Conservation (phyloP, 2,888 invertebrate genomes). For the Alitta virens region DNA sequence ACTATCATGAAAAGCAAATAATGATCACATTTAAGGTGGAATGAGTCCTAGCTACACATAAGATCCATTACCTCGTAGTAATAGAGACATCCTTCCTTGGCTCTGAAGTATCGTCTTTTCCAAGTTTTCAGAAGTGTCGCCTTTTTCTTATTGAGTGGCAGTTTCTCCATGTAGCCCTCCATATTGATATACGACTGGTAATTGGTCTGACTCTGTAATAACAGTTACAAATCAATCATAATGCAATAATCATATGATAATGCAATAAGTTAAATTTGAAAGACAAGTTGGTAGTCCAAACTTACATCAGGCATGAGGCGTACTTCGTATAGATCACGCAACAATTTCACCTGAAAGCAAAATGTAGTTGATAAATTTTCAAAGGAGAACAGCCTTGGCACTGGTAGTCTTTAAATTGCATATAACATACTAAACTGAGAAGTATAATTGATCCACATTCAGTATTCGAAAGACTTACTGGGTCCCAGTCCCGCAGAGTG, state of each 20-base stretch:
- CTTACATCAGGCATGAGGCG: constrained; percentile 48
- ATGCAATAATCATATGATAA: too few relatives aligned
- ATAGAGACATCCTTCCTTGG: constrained; percentile 61
- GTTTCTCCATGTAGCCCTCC: constrained; percentile 62
- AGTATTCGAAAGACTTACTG: too few relatives aligned
- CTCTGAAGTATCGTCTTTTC: constrained; percentile 62
- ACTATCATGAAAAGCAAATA: too few relatives aligned
- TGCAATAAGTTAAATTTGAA: not conserved
- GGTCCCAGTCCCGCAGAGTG: constrained; percentile 50
- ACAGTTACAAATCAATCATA: too few relatives aligned
- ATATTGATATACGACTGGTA: constrained; percentile 34
- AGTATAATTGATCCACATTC: too few relatives aligned
- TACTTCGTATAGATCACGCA: constrained; percentile 45
- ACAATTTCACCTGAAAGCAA: constrained; percentile 40
- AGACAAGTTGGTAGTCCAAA: constrained; percentile 6
- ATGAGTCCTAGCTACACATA: too few relatives aligned
- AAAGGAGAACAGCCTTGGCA: too few relatives aligned
- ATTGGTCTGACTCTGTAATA: not conserved
- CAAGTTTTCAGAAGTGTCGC: constrained; percentile 64
- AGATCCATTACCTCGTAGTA: constrained; percentile 58
- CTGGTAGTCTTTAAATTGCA: too few relatives aligned
- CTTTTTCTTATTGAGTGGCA: constrained; percentile 61
- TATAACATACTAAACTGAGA: too few relatives aligned
- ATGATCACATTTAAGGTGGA: too few relatives aligned
- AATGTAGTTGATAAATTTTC: not conserved